A percentile compares a stretch with the other conserved stretches of the same genome.
Evolutionary conservation across 2,113 vertebrate genomes (phyloP).

Genomic region (Xiphorhynchus elegans): DNA sequence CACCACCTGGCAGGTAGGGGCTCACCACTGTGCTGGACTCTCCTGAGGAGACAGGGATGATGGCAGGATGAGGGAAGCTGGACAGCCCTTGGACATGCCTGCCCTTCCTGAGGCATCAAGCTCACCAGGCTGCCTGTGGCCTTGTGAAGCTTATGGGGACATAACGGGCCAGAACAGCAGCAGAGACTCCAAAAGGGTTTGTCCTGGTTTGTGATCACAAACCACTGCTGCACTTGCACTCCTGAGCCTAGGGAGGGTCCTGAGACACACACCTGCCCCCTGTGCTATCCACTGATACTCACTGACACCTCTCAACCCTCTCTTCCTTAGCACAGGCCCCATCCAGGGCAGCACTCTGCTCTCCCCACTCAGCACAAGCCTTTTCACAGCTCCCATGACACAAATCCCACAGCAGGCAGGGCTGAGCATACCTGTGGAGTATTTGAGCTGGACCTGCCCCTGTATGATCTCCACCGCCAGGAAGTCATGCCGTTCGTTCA

Average conservation of each 20-base stretch:
- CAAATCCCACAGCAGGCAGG: neutral
- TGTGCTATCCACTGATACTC: neutral
- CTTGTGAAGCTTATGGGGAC: neutral
- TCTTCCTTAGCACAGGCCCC: neutral
- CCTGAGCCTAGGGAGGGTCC: neutral
- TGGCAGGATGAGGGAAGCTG: neutral
- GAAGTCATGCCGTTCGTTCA: slow-evolving; percentile 98
- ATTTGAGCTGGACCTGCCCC: slow-evolving; percentile 94
- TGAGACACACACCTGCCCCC: neutral
- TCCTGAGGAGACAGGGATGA: slow-evolving; percentile 73
- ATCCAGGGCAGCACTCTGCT: neutral
- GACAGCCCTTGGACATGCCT: fast-evolving
- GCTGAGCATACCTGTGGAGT: slow-evolving; percentile 88
- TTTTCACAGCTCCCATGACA: neutral
- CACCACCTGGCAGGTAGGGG: slow-evolving; percentile 88
- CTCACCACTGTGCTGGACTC: slow-evolving; percentile 94
- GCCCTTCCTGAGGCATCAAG: neutral
- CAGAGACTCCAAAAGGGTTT: neutral
- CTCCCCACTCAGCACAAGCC: fast-evolving
- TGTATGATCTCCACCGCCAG: slow-evolving; percentile 93
- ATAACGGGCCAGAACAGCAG: neutral
- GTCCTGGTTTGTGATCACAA: neutral
- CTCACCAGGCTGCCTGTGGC: fast-evolving
- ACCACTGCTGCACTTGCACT: neutral
- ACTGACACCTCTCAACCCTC: neutral